These are phyloP conservation scores for Carpatolechia fugitivella DNA, from an alignment of 2,888 invertebrate genomes.

Conservation along the genomic window DNA sequence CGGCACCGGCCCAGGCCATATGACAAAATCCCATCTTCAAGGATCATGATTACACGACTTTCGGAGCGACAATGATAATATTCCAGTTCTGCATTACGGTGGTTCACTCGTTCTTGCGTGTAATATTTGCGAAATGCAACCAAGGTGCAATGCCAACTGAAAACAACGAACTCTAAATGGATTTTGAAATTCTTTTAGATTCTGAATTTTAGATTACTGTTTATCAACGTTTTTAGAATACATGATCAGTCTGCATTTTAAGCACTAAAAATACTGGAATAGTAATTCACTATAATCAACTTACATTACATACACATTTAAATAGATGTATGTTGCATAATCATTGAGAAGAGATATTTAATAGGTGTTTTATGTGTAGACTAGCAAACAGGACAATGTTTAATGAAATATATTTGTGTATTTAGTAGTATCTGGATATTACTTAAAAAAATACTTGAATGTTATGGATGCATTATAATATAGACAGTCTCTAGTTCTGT, in stretches of 20 bases:
- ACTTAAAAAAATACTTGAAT: neutral
- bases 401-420: neutral
- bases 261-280: neutral
- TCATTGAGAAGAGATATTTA: neutral
- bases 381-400: neutral
- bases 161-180: conserved; percentile 6
- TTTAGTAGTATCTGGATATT: neutral
- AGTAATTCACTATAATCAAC: neutral
- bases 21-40: conserved; percentile 23
- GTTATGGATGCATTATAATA: neutral
- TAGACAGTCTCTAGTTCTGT: neutral
- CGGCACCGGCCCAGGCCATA: conserved; percentile 59
- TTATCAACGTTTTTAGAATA: neutral
- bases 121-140: conserved; percentile 5
- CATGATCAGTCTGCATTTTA: neutral
- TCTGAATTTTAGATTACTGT: neutral
- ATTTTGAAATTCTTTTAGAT: neutral
- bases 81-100: conserved; percentile 9
- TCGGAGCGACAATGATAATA: conserved; percentile 3
- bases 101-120: neutral
- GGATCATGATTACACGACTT: conserved; percentile 2
- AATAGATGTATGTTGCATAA: neutral
- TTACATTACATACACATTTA: neutral
- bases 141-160: neutral
- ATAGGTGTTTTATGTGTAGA: conserved; percentile 4